Evolutionary conservation across 1,140 invertebrate species (phyloP).

Genomic region (Zaprionus lachaisei): DNA sequence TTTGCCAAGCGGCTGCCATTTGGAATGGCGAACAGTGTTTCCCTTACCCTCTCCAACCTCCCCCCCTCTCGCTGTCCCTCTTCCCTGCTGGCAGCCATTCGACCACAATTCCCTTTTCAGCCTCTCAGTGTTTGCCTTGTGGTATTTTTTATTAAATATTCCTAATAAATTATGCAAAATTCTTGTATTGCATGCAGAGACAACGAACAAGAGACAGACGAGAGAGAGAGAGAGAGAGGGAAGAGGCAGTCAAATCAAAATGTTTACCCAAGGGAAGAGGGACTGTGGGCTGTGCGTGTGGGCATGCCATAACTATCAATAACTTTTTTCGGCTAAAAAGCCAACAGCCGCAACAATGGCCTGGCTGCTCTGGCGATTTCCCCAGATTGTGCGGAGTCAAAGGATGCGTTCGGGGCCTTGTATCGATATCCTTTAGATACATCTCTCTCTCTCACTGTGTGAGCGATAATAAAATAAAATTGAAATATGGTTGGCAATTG

Average conservation of each 20-base stretch:
- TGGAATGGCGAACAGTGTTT: slow-evolving; percentile 40
- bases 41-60: not conserved
- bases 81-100: not conserved
- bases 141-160: slow-evolving; percentile 82
- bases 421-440: slow-evolving; percentile 56
- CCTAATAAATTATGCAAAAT: slow-evolving; percentile 81
- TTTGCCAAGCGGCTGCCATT: slow-evolving; percentile 66
- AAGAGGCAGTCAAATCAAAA: slow-evolving; percentile 59
- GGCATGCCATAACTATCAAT: slow-evolving; percentile 77
- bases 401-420: slow-evolving; percentile 55
- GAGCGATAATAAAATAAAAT: slow-evolving; percentile 77
- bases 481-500: slow-evolving; percentile 80
- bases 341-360: slow-evolving; percentile 44
- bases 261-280: slow-evolving; percentile 25
- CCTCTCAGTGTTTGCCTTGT: slow-evolving; percentile 69
- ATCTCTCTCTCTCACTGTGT: slow-evolving; percentile 5
- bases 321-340: slow-evolving; percentile 63
- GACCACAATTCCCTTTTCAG: slow-evolving; percentile 46
- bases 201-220: slow-evolving; percentile 16
- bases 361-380: slow-evolving; percentile 28
- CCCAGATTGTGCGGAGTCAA: slow-evolving; percentile 39
- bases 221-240: slow-evolving; percentile 2
- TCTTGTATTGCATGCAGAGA: slow-evolving; percentile 65
- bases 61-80: not conserved
- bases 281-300: slow-evolving; percentile 40